Conservation (phyloP, 2,113 vertebrate genomes). For the Xenus cinereus region DNA sequence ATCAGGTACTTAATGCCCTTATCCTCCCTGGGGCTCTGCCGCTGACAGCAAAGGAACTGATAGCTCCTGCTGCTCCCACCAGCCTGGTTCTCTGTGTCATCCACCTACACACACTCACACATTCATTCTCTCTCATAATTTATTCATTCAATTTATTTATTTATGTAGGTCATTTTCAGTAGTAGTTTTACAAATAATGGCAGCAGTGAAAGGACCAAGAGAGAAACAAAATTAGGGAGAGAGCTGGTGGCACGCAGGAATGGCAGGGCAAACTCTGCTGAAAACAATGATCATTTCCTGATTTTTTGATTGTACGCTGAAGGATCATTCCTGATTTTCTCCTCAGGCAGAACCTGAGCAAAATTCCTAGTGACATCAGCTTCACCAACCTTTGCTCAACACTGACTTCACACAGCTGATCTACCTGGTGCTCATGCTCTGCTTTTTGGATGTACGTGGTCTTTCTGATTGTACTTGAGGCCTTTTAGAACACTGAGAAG, state of each 20-base stretch:
- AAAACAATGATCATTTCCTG: background rate
- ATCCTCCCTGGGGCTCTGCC: background rate
- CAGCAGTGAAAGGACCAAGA: background rate
- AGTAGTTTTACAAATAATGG: conserved; percentile 48
- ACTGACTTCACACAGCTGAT: background rate
- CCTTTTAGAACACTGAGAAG: background rate
- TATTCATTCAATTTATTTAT: conserved; percentile 67
- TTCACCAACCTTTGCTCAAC: background rate
- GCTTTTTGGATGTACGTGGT: background rate
- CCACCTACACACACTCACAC: conserved; percentile 46
- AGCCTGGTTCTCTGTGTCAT: conserved; percentile 24
- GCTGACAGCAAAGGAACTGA: conserved; percentile 23
- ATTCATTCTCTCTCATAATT: conserved; percentile 47
- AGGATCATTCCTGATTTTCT: background rate
- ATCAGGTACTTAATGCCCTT: background rate
- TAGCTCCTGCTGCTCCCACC: conserved; percentile 53
- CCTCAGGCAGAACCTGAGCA: background rate
- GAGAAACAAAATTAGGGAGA: background rate
- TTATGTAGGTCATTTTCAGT: conserved; percentile 61
- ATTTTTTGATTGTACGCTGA: accelerated
- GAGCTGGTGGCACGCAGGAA: background rate
- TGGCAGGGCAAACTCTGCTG: background rate
- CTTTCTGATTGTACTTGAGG: background rate
- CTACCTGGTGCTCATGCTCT: background rate
- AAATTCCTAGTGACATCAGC: background rate